phyloP scores from a whole-genome alignment of 37 sponge, comb jelly and placozoan species.

The Petrosia ficiformis region DNA sequence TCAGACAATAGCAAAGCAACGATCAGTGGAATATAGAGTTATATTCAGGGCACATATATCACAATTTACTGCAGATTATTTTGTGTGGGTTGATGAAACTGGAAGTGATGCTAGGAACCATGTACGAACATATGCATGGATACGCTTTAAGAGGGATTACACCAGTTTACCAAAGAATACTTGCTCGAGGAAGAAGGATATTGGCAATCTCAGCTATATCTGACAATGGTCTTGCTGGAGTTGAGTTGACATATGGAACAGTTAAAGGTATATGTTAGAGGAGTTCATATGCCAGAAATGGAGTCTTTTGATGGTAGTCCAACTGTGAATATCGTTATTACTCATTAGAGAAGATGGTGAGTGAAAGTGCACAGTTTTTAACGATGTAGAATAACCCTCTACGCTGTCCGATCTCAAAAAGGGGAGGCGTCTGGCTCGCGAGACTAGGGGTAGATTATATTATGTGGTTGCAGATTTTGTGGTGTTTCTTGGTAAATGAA shows the following conservation, averaged over 20 bases:
- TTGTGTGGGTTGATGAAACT: constrained; percentile 62
- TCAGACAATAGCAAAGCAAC: constrained; percentile 27
- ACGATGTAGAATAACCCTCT: too few relatives aligned
- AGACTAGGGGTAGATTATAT: too few relatives aligned
- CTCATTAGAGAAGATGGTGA: too few relatives aligned
- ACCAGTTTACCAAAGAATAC: constrained; percentile 11
- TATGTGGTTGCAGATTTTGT: too few relatives aligned
- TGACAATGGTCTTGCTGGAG: constrained; percentile 6
- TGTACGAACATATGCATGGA: constrained; percentile 35
- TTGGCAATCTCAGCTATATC: constrained; percentile 28
- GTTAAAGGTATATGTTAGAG: constrained; percentile 20
- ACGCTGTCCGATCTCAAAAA: too few relatives aligned
- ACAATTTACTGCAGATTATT: constrained; percentile 3
- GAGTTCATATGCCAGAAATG: constrained; percentile 14
- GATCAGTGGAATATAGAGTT: constrained; percentile 20
- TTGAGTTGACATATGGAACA: constrained; percentile 9
- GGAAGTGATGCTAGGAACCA: constrained; percentile 19
- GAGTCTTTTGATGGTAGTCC: constrained; percentile 16
- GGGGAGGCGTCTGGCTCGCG: too few relatives aligned
- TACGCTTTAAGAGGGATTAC: constrained; percentile 20
- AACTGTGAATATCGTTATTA: background rate
- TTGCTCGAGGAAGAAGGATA: constrained; percentile 18
- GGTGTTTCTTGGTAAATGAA: too few relatives aligned
- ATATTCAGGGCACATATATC: constrained; percentile 22
- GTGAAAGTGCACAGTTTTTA: too few relatives aligned